Evolutionary conservation across 2,888 invertebrate species (phyloP).

Genomic region (Daptonema setosum): DNA sequence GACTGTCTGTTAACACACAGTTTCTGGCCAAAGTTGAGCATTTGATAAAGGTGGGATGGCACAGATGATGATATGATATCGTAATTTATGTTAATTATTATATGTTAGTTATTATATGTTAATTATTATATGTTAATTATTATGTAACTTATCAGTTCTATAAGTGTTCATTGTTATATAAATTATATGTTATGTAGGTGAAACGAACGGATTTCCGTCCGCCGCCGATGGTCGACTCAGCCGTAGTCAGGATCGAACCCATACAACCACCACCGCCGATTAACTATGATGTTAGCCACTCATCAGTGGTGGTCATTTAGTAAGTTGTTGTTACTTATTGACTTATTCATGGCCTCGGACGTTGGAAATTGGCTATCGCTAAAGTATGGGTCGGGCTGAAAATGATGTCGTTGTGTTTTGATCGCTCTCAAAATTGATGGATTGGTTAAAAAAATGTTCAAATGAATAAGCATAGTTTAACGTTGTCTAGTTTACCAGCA

Average conservation of each 20-base stretch:
- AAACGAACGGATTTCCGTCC: constrained; percentile 95
- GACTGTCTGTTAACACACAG: constrained; percentile 86
- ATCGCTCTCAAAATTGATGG: too few species aligned
- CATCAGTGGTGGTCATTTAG: too few species aligned
- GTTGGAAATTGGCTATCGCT: background rate
- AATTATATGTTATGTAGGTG: too few species aligned
- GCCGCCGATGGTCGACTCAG: constrained; percentile 95
- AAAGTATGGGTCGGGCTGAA: background rate
- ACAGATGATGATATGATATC: too few species aligned
- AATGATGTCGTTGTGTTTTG: background rate
- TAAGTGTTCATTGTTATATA: too few species aligned
- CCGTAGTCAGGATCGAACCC: constrained; percentile 88
- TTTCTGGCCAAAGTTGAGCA: constrained; percentile 76
- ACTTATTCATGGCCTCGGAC: background rate
- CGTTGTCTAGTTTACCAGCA: too few species aligned
- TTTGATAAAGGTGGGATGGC: constrained; percentile 72
- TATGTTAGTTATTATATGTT: too few species aligned
- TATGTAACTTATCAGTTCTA: too few species aligned
- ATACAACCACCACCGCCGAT: constrained; percentile 86
- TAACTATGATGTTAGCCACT: constrained; percentile 42
- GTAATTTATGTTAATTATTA: too few species aligned
- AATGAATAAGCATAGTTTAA: too few species aligned
- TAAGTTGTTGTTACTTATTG: background rate
- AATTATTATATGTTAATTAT: too few species aligned
- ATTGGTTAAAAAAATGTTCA: too few species aligned